A percentile compares a stretch with the other conserved stretches of the same genome.
These are phyloP conservation scores for Phenganax subtilis DNA, from an alignment of 92 coral and sea anemone species.

Conservation along the genomic window DNA sequence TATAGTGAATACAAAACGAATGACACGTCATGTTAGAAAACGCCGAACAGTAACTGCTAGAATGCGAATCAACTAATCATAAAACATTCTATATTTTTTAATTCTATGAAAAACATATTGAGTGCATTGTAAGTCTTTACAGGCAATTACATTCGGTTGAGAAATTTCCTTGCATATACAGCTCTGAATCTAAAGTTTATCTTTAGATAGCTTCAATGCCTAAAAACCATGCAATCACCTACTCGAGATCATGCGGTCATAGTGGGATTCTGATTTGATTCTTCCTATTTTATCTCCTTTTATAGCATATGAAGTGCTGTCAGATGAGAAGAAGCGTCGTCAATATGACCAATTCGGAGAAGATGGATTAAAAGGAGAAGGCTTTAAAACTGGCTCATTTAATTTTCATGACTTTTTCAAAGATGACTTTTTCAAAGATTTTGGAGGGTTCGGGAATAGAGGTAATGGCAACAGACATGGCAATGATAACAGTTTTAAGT, in stretches of 20 bases:
- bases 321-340: slow-evolving; percentile 84
- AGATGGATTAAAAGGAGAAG: slow-evolving; percentile 79
- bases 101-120: too few species aligned
- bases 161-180: too few species aligned
- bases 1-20: neutral
- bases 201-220: too few species aligned
- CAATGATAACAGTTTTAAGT: slow-evolving; percentile 65
- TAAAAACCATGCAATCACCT: too few species aligned
- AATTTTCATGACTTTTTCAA: slow-evolving; percentile 76
- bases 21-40: slow-evolving; percentile 16
- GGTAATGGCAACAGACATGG: slow-evolving; percentile 51
- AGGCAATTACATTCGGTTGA: too few species aligned
- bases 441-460: slow-evolving; percentile 52
- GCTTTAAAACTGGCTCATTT: slow-evolving; percentile 53
- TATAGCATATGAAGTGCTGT: slow-evolving; percentile 88
- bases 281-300: neutral
- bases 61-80: too few species aligned
- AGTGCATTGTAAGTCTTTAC: too few species aligned
- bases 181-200: too few species aligned
- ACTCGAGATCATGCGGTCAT: neutral
- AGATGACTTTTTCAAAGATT: slow-evolving; percentile 55
- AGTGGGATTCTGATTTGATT: neutral
- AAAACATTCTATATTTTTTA: too few species aligned
- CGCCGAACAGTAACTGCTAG: too few species aligned
- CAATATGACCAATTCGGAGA: slow-evolving; percentile 99